phyloP scores from a whole-genome alignment of 1,140 invertebrate genomes.

The Drosophila suzukii region DNA sequence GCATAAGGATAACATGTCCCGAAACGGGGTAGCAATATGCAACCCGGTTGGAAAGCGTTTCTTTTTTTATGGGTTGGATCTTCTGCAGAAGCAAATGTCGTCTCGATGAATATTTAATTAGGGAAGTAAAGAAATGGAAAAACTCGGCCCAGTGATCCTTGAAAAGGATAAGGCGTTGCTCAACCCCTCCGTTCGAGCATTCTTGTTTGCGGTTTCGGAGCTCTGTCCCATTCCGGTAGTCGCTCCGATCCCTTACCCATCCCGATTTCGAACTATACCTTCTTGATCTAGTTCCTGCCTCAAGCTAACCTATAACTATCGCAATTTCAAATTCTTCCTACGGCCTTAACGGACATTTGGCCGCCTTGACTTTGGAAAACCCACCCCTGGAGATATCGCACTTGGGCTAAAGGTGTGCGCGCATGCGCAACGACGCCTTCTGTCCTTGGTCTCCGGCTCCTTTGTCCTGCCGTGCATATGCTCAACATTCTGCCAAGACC shows the following conservation, averaged over 20 bases:
- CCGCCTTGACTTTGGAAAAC: constrained; percentile 63
- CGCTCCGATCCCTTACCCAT: constrained; percentile 8
- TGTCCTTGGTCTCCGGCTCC: constrained; percentile 41
- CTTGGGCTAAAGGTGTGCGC: constrained; percentile 67
- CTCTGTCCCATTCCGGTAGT: constrained; percentile 37
- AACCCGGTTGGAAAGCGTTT: constrained; percentile 46
- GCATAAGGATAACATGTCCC: constrained; percentile 41
- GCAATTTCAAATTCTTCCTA: constrained; percentile 61
- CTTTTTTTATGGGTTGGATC: constrained; percentile 16
- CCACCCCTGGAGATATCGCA: constrained; percentile 54
- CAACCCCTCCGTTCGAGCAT: constrained; percentile 51
- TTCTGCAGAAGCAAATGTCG: constrained; percentile 63
- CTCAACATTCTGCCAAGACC: constrained; percentile 55
- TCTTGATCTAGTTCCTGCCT: constrained; percentile 71
- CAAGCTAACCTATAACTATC: constrained; percentile 63
- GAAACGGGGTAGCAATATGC: constrained; percentile 58
- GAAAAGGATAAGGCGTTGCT: constrained; percentile 47
- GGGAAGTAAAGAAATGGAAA: constrained; percentile 34
- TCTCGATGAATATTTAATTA: constrained; percentile 81
- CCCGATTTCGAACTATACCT: constrained; percentile 12
- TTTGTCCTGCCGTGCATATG: constrained; percentile 62
- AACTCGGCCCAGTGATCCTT: constrained; percentile 53
- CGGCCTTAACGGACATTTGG: constrained; percentile 61
- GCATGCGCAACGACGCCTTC: constrained; percentile 61
- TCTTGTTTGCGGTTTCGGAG: constrained; percentile 58